A percentile compares a stretch with the other conserved stretches of the same genome.
phyloP scores from a whole-genome alignment of 2,113 vertebrate genomes.

The Leiothrix lutea region DNA sequence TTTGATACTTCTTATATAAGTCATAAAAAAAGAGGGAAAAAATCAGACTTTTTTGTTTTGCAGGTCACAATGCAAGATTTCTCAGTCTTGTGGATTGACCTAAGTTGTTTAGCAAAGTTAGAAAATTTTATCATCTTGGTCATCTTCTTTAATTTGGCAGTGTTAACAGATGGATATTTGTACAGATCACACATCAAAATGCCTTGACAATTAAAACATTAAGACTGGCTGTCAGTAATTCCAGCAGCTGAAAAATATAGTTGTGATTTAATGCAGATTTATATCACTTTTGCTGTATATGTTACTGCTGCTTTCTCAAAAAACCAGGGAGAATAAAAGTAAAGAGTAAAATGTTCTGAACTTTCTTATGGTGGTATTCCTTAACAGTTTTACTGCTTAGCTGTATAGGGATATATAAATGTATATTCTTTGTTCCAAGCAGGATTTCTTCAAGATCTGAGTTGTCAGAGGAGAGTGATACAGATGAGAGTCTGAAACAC shows the following conservation, averaged over 20 bases:
- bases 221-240: neutral
- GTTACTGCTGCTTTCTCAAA: neutral
- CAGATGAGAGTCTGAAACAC: slow-evolving; percentile 28
- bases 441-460: slow-evolving; percentile 62
- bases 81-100: neutral
- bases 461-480: slow-evolving; percentile 48
- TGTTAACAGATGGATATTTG: neutral
- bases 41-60: neutral
- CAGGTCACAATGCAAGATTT: neutral
- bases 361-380: neutral
- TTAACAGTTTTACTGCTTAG: neutral
- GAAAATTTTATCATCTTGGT: neutral
- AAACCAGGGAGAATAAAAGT: neutral
- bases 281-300: neutral
- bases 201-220: neutral
- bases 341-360: neutral
- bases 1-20: neutral
- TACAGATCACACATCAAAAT: neutral
- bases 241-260: neutral
- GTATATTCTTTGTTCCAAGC: neutral
- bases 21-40: neutral
- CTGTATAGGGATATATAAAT: neutral
- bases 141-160: neutral
- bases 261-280: neutral
- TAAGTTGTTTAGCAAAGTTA: neutral